Evolutionary conservation across 2,888 invertebrate species (phyloP), one percentile per base, ranked within the genome.

Genomic region (Iselma pallidipennis): DNA sequence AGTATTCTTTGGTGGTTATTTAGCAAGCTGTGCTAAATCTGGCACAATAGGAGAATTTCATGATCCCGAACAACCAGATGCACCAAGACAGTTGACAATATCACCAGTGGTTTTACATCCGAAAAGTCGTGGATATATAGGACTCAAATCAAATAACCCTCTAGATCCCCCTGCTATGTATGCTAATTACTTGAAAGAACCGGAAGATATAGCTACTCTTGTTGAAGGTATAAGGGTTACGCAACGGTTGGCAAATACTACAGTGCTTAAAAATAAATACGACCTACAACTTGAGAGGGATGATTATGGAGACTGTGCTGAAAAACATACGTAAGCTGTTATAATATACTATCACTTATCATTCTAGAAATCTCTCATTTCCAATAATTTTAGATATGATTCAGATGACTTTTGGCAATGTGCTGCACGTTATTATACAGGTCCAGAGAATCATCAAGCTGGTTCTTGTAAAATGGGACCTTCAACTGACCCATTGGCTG

Each of bases 391-490:
- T 59, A 72, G 74, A 6, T 84, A 83, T 55, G 84, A 86, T 6
- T 83, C 85, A 0, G 89, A 91, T 68, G 87, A 88, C n/a, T 94
- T 88, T 80, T 91, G 93, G 88, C 86, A 84, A 59, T 94, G 94
- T 74, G 87, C 91, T 0, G 85, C 91, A 0, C 83, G 83, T 61
- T 85, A 87, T 59, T 84, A 89, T 57, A 92, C 92, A 0, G 91
- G 90, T 0, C 90, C 92, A 0, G 92, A 92, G 80, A 92, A 93
- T 78, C 93, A 93, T 78, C 92, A 92, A 79, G 89, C 88, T 0
- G 92, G 92, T 7, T 89, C 92, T 0, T 91, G 91, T 76, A 92
- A 91, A 84, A 93, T 94, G 91, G 93, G 92, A 0, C 89, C 91
- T 0, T 71, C 77, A 0, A 81, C 81, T 0, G 92, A 93, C 78